A percentile compares a stretch with the other conserved stretches of the same genome.
Conservation (phyloP, 2,113 vertebrate species). For the Bucco capensis region DNA sequence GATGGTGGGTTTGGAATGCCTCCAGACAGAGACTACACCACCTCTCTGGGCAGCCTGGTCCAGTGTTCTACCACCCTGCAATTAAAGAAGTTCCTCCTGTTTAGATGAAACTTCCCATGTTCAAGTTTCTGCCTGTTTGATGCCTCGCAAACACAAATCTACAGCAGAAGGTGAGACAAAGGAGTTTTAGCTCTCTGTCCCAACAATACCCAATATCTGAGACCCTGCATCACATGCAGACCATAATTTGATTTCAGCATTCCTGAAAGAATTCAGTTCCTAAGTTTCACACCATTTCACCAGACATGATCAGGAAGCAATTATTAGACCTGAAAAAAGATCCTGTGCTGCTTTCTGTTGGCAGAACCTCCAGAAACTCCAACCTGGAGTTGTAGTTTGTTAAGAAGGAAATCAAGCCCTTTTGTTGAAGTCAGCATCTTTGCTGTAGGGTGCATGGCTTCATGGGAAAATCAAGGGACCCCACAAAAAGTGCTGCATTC, state of each 20-base stretch:
- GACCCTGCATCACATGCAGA: background rate
- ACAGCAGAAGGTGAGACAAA: background rate
- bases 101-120: no score
- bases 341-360: fast-evolving
- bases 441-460: background rate
- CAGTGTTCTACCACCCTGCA: no score
- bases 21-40: no score
- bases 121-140: no score
- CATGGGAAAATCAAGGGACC: background rate
- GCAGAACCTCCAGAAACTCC: background rate
- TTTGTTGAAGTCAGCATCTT: background rate
- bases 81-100: no score
- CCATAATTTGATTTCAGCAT: background rate
- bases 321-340: background rate
- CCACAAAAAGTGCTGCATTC: background rate
- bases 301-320: background rate
- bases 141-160: background rate
- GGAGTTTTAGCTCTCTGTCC: background rate
- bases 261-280: background rate
- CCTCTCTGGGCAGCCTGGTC: no score
- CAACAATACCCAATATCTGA: background rate
- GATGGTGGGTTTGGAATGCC: no score
- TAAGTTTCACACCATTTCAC: no score
- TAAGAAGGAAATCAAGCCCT: background rate
- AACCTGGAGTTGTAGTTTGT: background rate